Conservation (phyloP, 2,797 vertebrate genomes). For the Gymnothorax javanicus region DNA sequence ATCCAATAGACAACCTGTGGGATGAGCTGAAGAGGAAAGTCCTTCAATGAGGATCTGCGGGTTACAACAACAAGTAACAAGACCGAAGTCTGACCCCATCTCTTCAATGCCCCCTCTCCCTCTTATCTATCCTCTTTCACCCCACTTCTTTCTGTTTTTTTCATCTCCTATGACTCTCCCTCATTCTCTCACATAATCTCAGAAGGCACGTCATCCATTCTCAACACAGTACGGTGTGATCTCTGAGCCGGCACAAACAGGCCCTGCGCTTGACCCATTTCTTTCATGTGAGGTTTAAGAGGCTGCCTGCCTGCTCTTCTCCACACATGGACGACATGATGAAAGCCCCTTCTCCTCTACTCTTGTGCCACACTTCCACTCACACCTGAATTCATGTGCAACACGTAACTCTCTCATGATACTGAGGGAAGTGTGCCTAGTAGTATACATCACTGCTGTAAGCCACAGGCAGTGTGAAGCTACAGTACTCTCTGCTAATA, state of each 20-base stretch:
- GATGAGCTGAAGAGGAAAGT: too few relatives aligned
- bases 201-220: neutral
- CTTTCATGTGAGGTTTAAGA: conserved; percentile 59
- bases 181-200: neutral
- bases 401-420: neutral
- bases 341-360: conserved; percentile 28
- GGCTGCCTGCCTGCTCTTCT: conserved; percentile 53
- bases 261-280: conserved; percentile 71
- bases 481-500: neutral
- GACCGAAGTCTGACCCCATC: too few relatives aligned
- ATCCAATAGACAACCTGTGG: too few relatives aligned
- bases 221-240: neutral
- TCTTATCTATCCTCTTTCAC: neutral
- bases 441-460: neutral
- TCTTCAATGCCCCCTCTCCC: neutral
- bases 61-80: too few relatives aligned
- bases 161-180: neutral
- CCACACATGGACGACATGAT: conserved; percentile 32
- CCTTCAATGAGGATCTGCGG: too few relatives aligned
- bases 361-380: neutral
- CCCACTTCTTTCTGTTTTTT: neutral
- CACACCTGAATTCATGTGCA: neutral
- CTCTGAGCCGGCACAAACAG: conserved; percentile 21
- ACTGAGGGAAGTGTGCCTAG: neutral
- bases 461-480: neutral